A percentile compares a stretch with the other conserved stretches of the same genome.
phyloP scores from a whole-genome alignment of 2,797 vertebrate species.

The Leucoraja ocellata region DNA sequence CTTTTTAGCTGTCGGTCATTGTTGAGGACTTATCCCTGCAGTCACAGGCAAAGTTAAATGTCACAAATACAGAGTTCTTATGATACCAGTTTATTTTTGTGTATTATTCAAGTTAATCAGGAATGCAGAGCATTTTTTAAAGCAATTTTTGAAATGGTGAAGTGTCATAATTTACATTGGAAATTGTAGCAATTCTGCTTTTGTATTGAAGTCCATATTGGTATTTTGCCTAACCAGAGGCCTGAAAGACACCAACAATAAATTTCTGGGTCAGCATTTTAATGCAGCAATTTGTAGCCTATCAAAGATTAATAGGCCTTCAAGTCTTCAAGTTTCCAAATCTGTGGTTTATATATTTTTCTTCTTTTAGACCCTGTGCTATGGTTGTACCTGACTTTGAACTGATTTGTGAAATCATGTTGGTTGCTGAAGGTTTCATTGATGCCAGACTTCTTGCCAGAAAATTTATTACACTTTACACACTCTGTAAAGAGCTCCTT shows the following conservation, averaged over 20 bases:
- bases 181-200: not conserved
- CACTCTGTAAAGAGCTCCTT: conserved; percentile 60
- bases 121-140: too few relatives aligned
- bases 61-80: too few relatives aligned
- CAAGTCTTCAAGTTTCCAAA: not conserved
- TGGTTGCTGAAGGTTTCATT: conserved; percentile 63
- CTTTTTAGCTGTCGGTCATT: too few relatives aligned
- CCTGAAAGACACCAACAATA: not conserved
- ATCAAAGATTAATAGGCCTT: not conserved
- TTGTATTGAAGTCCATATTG: not conserved
- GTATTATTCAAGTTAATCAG: too few relatives aligned
- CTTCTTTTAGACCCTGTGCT: conserved; percentile 55
- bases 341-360: rapidly evolving
- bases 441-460: conserved; percentile 59
- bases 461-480: conserved; percentile 65
- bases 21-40: too few relatives aligned
- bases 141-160: not conserved
- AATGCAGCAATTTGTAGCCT: not conserved
- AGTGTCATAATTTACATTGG: not conserved
- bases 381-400: conserved; percentile 65
- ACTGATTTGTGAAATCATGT: conserved; percentile 66
- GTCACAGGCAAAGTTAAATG: too few relatives aligned
- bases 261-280: not conserved
- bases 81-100: too few relatives aligned
- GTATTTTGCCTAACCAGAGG: not conserved